Evolutionary conservation across 2,888 invertebrate species (phyloP).

Genomic region (Neelides folsomi): DNA sequence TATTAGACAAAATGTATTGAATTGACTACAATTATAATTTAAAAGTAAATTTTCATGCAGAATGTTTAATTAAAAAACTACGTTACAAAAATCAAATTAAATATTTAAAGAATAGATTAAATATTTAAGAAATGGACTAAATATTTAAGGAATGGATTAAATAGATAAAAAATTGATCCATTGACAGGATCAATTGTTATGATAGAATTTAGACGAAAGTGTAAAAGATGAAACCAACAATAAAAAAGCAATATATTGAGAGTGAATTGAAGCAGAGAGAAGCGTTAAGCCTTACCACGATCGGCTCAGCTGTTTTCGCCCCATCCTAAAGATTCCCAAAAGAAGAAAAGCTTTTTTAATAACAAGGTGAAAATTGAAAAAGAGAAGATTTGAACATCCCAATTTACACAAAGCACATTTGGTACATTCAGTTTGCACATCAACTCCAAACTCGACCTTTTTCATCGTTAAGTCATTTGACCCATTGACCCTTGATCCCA

Average conservation of each 20-base stretch:
- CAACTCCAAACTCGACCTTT: no score
- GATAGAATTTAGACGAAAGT: neutral
- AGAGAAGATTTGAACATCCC: neutral
- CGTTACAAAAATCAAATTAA: slow-evolving; percentile 1
- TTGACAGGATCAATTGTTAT: neutral
- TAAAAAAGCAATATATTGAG: neutral
- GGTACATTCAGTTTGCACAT: neutral
- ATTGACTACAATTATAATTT: no score
- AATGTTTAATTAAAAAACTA: no score
- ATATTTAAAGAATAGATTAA: slow-evolving; percentile 1
- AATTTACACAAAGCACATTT: neutral
- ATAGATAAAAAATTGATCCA: slow-evolving; percentile 3
- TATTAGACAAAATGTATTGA: no score
- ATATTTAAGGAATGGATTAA: slow-evolving; percentile 1
- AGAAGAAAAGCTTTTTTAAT: slow-evolving; percentile 3
- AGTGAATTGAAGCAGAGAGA: no score
- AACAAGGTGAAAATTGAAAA: neutral
- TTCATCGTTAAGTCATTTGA: no score
- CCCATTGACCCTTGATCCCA: no score
- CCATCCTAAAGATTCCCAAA: slow-evolving; percentile 35
- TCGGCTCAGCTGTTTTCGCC: slow-evolving; percentile 67
- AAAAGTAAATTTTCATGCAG: no score
- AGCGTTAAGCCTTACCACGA: slow-evolving; percentile 68
- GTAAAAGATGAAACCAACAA: neutral
- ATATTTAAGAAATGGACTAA: neutral